These are phyloP conservation scores for Thalassaphorura encarpata DNA, from an alignment of 1,140 invertebrate species.

Conservation along the genomic window DNA sequence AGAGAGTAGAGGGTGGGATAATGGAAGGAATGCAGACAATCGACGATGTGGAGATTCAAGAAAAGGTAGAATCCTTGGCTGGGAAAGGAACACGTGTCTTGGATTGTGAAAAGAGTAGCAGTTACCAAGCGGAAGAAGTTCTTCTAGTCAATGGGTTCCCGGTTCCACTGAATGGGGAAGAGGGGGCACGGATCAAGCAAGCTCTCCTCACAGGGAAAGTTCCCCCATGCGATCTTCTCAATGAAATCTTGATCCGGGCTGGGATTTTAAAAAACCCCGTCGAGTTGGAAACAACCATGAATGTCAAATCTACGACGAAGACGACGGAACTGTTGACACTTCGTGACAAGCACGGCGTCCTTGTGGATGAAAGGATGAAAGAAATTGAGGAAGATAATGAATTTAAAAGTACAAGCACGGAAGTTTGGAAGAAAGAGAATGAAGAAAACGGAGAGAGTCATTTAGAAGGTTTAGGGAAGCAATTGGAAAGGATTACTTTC, in stretches of 20 bases:
- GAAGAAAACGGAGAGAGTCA: background rate
- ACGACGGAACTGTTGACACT: slow-evolving; percentile 64
- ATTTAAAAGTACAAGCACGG: slow-evolving; percentile 55
- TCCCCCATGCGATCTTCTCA: slow-evolving; percentile 59
- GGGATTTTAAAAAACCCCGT: slow-evolving; percentile 58
- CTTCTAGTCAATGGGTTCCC: slow-evolving; percentile 62
- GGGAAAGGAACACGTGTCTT: slow-evolving; percentile 62
- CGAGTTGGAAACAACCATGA: slow-evolving; percentile 58
- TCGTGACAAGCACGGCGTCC: slow-evolving; percentile 49
- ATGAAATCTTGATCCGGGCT: slow-evolving; percentile 56
- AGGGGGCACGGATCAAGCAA: slow-evolving; percentile 57
- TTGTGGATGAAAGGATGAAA: slow-evolving; percentile 58
- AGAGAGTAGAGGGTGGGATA: too few species aligned
- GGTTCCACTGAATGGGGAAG: slow-evolving; percentile 55
- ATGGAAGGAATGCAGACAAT: slow-evolving; percentile 39
- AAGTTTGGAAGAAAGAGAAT: slow-evolving; percentile 50
- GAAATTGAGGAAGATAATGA: slow-evolving; percentile 64
- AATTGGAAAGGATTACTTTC: slow-evolving; percentile 12
- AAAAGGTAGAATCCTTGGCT: slow-evolving; percentile 63
- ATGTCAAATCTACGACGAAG: slow-evolving; percentile 59
- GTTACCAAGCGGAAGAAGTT: slow-evolving; percentile 60
- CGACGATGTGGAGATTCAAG: slow-evolving; percentile 63
- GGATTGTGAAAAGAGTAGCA: slow-evolving; percentile 63
- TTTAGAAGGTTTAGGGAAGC: background rate
- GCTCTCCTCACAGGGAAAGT: slow-evolving; percentile 54